Percentiles rank a stretch among this genome's conserved stretches.
phyloP scores from a whole-genome alignment of 2,797 vertebrate species.

The Orestias chungarensis region DNA sequence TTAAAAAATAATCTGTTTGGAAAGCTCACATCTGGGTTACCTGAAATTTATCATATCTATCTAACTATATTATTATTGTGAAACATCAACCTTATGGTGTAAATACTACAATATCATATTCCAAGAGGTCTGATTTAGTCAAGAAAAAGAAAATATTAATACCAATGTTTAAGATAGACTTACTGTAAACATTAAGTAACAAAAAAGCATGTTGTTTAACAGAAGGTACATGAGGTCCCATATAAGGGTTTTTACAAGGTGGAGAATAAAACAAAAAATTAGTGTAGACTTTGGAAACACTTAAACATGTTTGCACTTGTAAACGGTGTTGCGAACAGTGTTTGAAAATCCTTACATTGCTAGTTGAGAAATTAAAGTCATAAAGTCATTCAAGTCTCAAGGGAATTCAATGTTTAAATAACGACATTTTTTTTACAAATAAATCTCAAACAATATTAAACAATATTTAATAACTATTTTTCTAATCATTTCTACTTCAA shows the following conservation, averaged over 20 bases:
- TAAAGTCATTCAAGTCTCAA: not conserved
- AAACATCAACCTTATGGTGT: too few relatives aligned
- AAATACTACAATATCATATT: too few relatives aligned
- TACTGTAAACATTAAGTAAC: too few relatives aligned
- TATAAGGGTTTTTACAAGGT: not conserved
- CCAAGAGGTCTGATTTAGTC: too few relatives aligned
- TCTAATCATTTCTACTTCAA: not conserved
- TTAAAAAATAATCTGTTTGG: constrained; percentile 37
- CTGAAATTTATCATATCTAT: constrained; percentile 65
- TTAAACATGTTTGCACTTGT: not conserved
- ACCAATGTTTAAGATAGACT: not conserved
- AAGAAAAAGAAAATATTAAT: not conserved
- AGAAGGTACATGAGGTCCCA: too few relatives aligned
- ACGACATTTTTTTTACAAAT: too few relatives aligned
- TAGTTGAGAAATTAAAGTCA: not conserved
- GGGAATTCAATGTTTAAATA: too few relatives aligned
- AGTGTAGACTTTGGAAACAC: not conserved
- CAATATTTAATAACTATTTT: not conserved
- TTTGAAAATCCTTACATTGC: not conserved
- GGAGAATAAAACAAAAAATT: not conserved
- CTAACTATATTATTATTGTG: too few relatives aligned
- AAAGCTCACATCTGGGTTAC: constrained; percentile 47
- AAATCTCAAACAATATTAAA: too few relatives aligned
- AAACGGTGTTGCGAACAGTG: not conserved
- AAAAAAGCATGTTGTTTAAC: not conserved